Evolutionary conservation across 2,888 invertebrate species (phyloP).

Genomic region (Elmis aenea): DNA sequence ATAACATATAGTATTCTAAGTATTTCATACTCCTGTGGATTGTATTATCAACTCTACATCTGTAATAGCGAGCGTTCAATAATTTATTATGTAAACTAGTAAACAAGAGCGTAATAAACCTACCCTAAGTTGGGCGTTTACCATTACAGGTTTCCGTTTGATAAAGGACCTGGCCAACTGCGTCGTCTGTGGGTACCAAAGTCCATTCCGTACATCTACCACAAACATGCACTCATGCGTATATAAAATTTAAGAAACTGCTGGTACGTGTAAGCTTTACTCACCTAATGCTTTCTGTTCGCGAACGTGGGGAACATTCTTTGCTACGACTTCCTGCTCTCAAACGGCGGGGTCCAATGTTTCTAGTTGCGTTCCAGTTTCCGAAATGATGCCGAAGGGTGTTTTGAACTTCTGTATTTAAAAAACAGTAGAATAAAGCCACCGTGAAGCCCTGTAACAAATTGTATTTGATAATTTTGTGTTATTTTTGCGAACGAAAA

Average conservation of each 20-base stretch:
- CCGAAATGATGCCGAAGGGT: slow-evolving; percentile 77
- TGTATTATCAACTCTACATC: too few relatives aligned
- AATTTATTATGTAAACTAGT: too few relatives aligned
- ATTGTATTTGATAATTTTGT: too few relatives aligned
- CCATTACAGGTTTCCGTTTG: slow-evolving; percentile 15
- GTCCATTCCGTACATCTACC: slow-evolving; percentile 41
- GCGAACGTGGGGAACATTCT: slow-evolving; percentile 76
- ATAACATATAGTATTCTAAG: too few relatives aligned
- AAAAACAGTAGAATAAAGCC: slow-evolving; percentile 87
- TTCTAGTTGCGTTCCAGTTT: slow-evolving; percentile 68
- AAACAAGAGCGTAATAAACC: too few relatives aligned
- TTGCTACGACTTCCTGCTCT: slow-evolving; percentile 70
- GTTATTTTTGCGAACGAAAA: too few relatives aligned
- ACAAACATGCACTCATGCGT: too few relatives aligned
- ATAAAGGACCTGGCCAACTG: slow-evolving; percentile 19
- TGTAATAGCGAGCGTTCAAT: too few relatives aligned
- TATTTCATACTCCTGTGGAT: too few relatives aligned
- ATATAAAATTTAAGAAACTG: too few relatives aligned
- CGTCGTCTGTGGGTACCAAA: slow-evolving; percentile 35
- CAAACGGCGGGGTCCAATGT: slow-evolving; percentile 56
- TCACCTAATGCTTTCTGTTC: slow-evolving; percentile 80
- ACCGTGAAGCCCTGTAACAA: slow-evolving; percentile 77
- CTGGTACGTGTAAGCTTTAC: too few relatives aligned
- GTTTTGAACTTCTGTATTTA: slow-evolving; percentile 87
- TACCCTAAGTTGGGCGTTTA: too few relatives aligned